Base-by-base conservation (phyloP, 2,888 invertebrate genomes). In the Liopterus haemorrhoidalis region DNA sequence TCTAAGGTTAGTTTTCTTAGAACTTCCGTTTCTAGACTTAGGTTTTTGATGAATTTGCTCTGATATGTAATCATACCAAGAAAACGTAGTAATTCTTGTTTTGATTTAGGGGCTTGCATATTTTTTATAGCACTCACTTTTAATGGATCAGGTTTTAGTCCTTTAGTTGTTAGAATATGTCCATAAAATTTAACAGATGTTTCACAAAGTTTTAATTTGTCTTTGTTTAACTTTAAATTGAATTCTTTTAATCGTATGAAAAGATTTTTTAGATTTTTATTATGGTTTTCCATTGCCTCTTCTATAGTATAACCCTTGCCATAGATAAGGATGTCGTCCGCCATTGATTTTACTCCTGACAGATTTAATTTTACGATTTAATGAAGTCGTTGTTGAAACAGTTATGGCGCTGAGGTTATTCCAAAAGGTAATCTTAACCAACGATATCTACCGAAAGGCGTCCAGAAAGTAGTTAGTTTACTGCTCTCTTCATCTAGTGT, bases 201-300 rank as follows among this genome's bases (percentile, higher is more conserved):
- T 16, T 39, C 19, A 16, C 49, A 37, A 20, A 54, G 28, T 14
- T 46, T 38, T 32, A 48, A 39, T 49, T 58, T 58, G 11, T 44
- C 41, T 37, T 32, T 30, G 41, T 57, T 54, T 11, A 58, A 48
- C 39, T 54, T 54, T 6, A 52, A 27, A 27, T 53, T 51, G 5
- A 49, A 28, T 27, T 47, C 6, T 37, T 44, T 44, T 6, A 45
- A 41, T 11, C 53, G 31, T 14, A 30, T 11, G 16, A 57, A 15
- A 2, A 57, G 25, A 5, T 41, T 31, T 31, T 33, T 16, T 5
- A 56, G 44, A 14, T 40, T 51, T 18, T 19, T 18, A 45, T 57
- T 50, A 38, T 58, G 57, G 16, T 57, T 50, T 21, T 24, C 37
- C 9, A 48, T 21, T 9, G 52, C 52, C 38, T 54, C 45, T 49